Evolutionary conservation across 2,113 vertebrate species (phyloP), one percentile per base, ranked within the genome.

Genomic region (Brachypodius melanocephalos): DNA sequence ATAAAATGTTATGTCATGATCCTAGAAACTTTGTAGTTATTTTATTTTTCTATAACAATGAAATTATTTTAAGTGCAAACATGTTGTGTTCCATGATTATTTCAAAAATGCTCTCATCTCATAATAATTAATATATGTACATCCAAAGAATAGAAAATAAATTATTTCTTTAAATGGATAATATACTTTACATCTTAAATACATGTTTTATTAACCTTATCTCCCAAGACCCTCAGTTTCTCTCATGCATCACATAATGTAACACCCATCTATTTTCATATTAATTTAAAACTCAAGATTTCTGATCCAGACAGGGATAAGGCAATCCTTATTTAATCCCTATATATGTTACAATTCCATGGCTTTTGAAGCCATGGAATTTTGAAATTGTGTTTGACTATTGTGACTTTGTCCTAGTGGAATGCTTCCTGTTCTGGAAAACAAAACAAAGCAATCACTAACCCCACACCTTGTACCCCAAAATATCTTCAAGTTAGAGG

Each of bases 41-140:
- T 85, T 55, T 75, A 29, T 63, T 86, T 95, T 85, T 83, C 22
- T 62, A 42, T 52, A 82, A 83, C 9, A 54, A 57, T 83, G n/a
- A 76, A 72, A 76, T 83, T 55, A 43, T 85, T 88, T 85, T 88
- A 79, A 73, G 2, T 6, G 2, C 31, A 34, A 76, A 52, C 6
- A 31, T 25, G 5, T 28, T 54, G 12, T 40, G 13, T n/a, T 73
- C 61, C 31, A 12, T 26, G 24, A 8, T 65, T 79, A 52, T 75
- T 85, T 88, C 2, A 90, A 88, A 87, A 93, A 63, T 26, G 15
- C 18, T 49, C 17, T 61, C 8, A 42, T 82, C 25, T 36, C 6
- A 3, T 61, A 83, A 67, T 24, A 63, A 49, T 51, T 28, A 42
- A 40, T 54, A 5, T 61, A 62, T 21, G 74, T 73, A 66, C 4